phyloP scores from a whole-genome alignment of 2,113 vertebrate genomes.

The Alligator sinensis region DNA sequence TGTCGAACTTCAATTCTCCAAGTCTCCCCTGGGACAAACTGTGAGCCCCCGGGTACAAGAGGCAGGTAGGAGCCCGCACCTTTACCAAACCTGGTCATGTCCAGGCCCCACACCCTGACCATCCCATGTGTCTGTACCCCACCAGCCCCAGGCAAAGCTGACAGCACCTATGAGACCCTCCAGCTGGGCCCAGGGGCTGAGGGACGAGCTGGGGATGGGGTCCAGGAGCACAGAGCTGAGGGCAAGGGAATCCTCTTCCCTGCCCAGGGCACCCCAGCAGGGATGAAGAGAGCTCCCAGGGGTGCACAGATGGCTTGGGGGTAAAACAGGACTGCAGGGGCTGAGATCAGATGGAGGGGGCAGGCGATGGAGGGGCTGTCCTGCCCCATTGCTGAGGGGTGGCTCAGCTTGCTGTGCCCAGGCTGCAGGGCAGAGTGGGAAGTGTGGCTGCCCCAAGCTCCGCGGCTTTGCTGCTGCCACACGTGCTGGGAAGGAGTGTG shows the following conservation, averaged over 20 bases:
- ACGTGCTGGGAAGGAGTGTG: no score
- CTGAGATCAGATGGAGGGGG: background rate
- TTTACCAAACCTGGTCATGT: background rate
- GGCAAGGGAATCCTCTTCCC: background rate
- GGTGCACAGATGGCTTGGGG: rapidly evolving
- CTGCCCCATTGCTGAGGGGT: no score
- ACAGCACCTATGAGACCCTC: no score
- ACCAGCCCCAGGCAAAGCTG: background rate
- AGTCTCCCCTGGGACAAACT: no score
- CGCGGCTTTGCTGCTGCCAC: no score
- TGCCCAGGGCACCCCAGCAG: background rate
- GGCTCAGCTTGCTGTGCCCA: no score
- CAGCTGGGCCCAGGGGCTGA: no score
- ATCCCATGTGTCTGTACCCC: rapidly evolving
- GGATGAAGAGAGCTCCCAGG: background rate
- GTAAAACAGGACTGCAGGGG: no score
- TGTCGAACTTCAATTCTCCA: background rate
- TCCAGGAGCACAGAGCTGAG: background rate
- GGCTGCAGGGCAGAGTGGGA: no score
- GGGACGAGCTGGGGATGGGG: background rate
- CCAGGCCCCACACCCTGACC: background rate
- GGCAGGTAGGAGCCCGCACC: no score
- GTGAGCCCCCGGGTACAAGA: no score
- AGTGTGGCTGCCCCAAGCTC: no score
- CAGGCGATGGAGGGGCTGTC: background rate